Base-by-base conservation (phyloP, 2,888 invertebrate species). In the Arge pagana region DNA sequence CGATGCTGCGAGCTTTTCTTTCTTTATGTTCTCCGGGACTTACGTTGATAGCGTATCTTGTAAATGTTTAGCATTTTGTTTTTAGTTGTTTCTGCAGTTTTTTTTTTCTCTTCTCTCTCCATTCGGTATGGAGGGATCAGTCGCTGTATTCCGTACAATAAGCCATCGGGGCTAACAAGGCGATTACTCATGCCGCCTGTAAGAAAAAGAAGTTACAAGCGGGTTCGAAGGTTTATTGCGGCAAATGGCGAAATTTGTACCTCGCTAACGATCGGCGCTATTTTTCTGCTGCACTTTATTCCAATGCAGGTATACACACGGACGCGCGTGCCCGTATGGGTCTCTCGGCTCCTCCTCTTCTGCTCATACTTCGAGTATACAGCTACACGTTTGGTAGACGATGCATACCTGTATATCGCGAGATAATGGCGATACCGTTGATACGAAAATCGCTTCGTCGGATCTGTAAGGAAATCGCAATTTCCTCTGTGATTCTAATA, bases 211-310 rank as follows among this genome's bases (percentile, higher is more conserved):
- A 73, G 68, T 74, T 74, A 74, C 74, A 76, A 70, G 72, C 71
- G 60, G 62, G 63, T 56, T 55, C 51, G 67, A 71, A 72, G 70
- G 70, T 76, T 74, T 74, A 74, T 74, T 74, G 70, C 73, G 64
- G 72, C 72, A 73, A 76, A 75, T 74, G 72, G 71, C 67, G 66
- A 74, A 76, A 76, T 76, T 76, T 76, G 75, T 75, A 74, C 72
- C 70, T 71, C 63, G 66, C 71, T 74, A 73, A 73, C 71, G 73
- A 74, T 74, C 71, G 64, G 59, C 61, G 63, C 54, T 60, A 61
- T 57, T 66, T 67, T 67, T 45, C 45, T 33, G 31, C 33, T 23
- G 45, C 45, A 23, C 30, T 11, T 33, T 45, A 45, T 45, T 21
- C 45, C 24, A 16, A 42, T 42, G 36, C 36, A 30, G 42, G 42